Conservation (phyloP, 2,113 vertebrate genomes). For the Bettongia penicillata region DNA sequence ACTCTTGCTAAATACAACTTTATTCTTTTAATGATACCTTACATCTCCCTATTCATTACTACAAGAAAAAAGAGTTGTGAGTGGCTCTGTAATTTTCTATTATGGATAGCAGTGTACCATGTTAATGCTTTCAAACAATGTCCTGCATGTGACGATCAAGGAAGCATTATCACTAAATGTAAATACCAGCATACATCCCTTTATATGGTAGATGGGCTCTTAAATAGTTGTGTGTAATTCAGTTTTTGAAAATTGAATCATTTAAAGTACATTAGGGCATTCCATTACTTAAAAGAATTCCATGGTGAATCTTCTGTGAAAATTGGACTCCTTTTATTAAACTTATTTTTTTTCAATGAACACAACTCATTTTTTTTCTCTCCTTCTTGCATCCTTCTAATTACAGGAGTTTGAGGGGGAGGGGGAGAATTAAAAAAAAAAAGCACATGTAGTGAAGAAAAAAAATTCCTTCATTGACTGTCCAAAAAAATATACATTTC, state of each 20-base stretch:
- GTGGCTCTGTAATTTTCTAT: conserved; percentile 10
- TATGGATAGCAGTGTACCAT: neutral
- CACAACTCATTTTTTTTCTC: neutral
- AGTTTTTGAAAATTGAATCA: conserved; percentile 41
- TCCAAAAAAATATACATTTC: neutral
- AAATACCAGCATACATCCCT: neutral
- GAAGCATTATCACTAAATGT: neutral
- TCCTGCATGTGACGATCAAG: neutral
- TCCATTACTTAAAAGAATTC: neutral
- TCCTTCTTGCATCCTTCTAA: neutral
- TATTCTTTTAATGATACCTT: conserved; percentile 39
- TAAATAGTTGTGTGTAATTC: conserved; percentile 19
- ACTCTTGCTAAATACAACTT: conserved; percentile 6
- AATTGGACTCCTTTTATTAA: conserved; percentile 16
- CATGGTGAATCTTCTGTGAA: conserved; percentile 25
- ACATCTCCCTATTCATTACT: conserved; percentile 32
- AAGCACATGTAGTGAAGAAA: neutral
- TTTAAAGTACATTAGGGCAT: neutral
- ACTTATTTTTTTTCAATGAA: neutral
- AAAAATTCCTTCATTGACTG: neutral
- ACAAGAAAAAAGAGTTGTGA: conserved; percentile 22
- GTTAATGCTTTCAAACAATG: conserved; percentile 40
- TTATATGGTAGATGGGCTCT: conserved; percentile 30
- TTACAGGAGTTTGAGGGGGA: neutral
- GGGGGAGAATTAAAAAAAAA: neutral